Base-by-base conservation (phyloP, 2,888 invertebrate species). In the Pantelozetes paolii region DNA sequence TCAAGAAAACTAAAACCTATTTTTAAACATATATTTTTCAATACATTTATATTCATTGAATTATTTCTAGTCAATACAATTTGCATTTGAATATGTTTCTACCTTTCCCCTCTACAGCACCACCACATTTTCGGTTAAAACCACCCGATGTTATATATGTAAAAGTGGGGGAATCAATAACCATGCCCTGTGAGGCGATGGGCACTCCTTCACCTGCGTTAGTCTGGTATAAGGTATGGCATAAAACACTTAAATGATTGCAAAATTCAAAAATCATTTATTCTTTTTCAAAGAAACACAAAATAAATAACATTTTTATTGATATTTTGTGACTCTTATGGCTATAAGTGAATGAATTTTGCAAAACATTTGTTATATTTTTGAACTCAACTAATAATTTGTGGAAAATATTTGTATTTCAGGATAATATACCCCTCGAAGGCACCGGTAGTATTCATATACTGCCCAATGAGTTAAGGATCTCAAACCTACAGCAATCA, bases 91-190 rank as follows among this genome's bases (percentile, higher is more conserved):
- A n/a, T n/a, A n/a, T n/a, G n/a, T n/a, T n/a, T n/a, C 28, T 64
- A 36, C 15, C 36, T 64, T 18, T 64, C 30, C 30, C 8, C 20
- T 64, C 36, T n/a, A 57, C 81, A 86, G 94, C 94, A 83, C 93
- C 94, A 82, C 95, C 95, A 80, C 89, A 92, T 84, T 94, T 94
- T 87, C 91, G 91, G 85, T 90, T 92, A 85, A 94, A 93, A 82
- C 94, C 94, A 82, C 94, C 93, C 85, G 92, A 94, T 85, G 90
- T 94, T 85, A 92, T 94, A 85, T 94, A 94, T 87, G 94, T 94
- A 85, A 94, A 93, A 86, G 88, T 94, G 85, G 95, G 95, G 81
- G 94, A 95, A 85, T 92, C 92, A 80, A 92, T 95, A 83, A 93
- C 94, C 82, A 89, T 97, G 83, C 94, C 91, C 86, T 97, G 97